phyloP scores from a whole-genome alignment of 2,888 invertebrate genomes.

The Glyphotaelius pellucidus region DNA sequence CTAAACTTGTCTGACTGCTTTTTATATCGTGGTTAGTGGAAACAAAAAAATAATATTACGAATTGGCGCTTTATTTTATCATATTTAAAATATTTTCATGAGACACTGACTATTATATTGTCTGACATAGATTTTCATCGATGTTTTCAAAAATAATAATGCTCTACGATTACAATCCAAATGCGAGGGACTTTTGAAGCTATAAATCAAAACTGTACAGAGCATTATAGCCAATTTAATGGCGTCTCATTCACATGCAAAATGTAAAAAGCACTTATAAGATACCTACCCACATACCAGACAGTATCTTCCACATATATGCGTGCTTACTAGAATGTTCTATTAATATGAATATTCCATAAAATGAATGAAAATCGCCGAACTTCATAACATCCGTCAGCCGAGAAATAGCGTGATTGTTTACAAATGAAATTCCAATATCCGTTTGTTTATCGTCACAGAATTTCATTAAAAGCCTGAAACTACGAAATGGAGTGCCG shows the following conservation, averaged over 20 bases:
- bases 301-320: not conserved
- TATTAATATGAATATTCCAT: not conserved
- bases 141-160: not conserved
- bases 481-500: not conserved
- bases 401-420: not conserved
- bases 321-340: not conserved
- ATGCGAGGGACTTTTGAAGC: not conserved
- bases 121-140: too few species aligned
- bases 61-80: too few species aligned
- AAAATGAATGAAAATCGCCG: not conserved
- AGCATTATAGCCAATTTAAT: not conserved
- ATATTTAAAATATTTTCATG: too few species aligned
- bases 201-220: not conserved
- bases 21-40: too few species aligned
- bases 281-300: not conserved
- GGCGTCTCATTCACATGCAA: not conserved
- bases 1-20: too few species aligned
- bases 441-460: conserved; percentile 12
- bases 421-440: conserved; percentile 23
- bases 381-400: not conserved
- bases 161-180: not conserved
- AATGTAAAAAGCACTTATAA: not conserved
- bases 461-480: not conserved
- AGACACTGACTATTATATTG: too few species aligned
- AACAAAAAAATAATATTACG: too few species aligned